Evolutionary conservation across 2,113 vertebrate species (phyloP).

Genomic region (Andinoacara biseriatus): DNA sequence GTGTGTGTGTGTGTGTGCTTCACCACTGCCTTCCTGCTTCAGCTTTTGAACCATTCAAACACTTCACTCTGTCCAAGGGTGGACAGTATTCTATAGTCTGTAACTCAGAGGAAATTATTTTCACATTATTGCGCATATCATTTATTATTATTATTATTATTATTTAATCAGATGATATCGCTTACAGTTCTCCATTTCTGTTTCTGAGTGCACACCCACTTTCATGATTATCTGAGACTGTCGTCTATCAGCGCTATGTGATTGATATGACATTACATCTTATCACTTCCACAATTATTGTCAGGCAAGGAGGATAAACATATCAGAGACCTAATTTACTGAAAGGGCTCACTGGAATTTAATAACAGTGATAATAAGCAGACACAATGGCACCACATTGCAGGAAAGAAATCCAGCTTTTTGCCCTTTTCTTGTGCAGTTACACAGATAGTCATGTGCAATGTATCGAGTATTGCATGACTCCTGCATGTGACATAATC

Average conservation of each 20-base stretch:
- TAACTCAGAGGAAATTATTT: neutral
- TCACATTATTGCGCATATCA: neutral
- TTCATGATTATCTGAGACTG: neutral
- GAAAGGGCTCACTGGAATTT: neutral
- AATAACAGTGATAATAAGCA: neutral
- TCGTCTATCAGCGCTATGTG: neutral
- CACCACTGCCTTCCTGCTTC: neutral
- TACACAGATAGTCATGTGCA: neutral
- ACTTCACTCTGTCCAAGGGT: neutral
- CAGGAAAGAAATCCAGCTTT: neutral
- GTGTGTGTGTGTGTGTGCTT: conserved; percentile 31
- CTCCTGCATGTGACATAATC: neutral
- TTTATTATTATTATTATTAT: neutral
- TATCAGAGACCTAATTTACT: neutral
- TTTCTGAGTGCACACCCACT: neutral
- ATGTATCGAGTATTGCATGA: neutral
- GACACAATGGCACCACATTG: neutral
- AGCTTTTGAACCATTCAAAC: neutral
- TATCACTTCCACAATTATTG: neutral
- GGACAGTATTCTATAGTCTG: neutral
- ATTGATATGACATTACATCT: neutral
- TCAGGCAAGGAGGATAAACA: neutral
- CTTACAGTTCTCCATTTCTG: neutral
- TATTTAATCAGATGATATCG: neutral
- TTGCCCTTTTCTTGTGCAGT: conserved; percentile 4